Evolutionary conservation across 2,113 vertebrate species (phyloP), one percentile per base, ranked within the genome.

Genomic region (Strix uralensis): DNA sequence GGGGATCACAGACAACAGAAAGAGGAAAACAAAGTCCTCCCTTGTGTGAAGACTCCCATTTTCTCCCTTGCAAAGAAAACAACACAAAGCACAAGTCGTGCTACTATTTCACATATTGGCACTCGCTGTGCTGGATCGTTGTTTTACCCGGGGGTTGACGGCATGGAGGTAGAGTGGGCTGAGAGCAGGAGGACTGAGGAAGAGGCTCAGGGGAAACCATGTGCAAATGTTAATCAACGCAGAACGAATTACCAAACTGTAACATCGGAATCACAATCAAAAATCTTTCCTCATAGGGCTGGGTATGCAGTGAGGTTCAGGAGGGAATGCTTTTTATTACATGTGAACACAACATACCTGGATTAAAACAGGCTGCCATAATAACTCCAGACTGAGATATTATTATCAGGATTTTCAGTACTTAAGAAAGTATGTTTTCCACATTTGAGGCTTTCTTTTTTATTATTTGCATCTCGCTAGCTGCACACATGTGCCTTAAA

Each of bases 1-100:
- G 98, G 96, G 93, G 95, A 92, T 90, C 96, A 85, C 34, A 82
- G 92, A 84, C 95, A 94, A 90, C 87, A 79, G 66, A 88, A 87
- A 70, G 71, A 83, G 54, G 34, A 87, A 97, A 97, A 96, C 83
- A 94, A 95, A 94, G 66, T 88, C 86, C 79, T 79, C 69, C 47
- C 92, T 92, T 77, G 93, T 92, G 92, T 18, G 44, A 92, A 93
- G 86, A 58, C 94, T 93, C 69, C 91, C 65, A 90, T 97, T 97
- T 96, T 86, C 59, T 59, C 74, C 81, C 36, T 84, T 52, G 89
- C 71, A 92, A 90, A 93, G 86, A 47, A 79, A 83, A 54, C 44
- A 40, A 9, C 70, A 84, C 80, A 65, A 75, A 81, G 70, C 70
- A 63, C 73, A 47, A 71, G 65, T 21, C 3, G 4, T 29, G 83